Conservation (phyloP, 1,140 invertebrate genomes). For the Muscidifurax raptorellus region DNA sequence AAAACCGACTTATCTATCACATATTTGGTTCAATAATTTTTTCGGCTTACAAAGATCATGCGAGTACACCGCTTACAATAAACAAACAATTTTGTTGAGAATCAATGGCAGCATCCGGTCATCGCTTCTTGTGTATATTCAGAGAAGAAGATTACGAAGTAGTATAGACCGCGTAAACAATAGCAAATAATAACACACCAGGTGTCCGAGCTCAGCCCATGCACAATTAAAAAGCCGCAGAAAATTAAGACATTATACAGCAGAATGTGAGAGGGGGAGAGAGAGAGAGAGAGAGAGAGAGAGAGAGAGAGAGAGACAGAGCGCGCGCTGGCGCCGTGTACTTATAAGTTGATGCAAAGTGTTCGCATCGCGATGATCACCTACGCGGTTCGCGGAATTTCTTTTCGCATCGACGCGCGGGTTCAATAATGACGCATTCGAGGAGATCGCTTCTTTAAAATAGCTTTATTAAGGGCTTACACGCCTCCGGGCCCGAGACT, state of each 20-base stretch:
- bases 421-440: slow-evolving; percentile 32
- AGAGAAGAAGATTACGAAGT: too few species aligned
- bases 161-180: background rate
- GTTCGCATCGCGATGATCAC: background rate
- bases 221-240: background rate
- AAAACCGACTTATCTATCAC: too few species aligned
- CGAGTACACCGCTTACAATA: too few species aligned
- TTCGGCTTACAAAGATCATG: too few species aligned
- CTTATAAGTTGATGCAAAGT: background rate
- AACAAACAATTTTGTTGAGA: background rate
- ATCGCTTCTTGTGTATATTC: too few species aligned
- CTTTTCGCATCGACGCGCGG: background rate
- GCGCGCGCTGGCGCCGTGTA: background rate
- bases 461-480: slow-evolving; percentile 45
- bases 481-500: background rate
- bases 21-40: too few species aligned
- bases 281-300: too few species aligned
- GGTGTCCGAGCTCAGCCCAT: background rate
- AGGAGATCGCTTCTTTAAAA: slow-evolving; percentile 45
- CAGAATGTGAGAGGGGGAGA: too few species aligned
- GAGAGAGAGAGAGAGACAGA: too few species aligned
- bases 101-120: background rate
- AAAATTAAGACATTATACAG: background rate
- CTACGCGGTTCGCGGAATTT: background rate
- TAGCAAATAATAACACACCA: background rate